Evolutionary conservation across 2,888 invertebrate genomes (phyloP).

Genomic region (Furcula furcula): DNA sequence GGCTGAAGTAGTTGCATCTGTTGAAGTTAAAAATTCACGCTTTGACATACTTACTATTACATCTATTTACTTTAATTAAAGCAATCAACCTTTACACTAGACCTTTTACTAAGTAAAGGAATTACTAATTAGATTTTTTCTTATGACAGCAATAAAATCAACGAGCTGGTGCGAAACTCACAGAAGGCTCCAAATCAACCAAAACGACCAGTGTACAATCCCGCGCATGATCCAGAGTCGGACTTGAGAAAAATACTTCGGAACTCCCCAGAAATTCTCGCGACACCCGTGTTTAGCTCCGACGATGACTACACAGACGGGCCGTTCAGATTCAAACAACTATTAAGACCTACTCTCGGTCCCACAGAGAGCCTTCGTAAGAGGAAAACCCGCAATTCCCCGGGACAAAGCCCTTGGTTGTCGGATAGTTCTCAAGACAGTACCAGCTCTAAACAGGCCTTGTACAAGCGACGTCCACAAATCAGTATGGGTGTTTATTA

Average conservation of each 20-base stretch:
- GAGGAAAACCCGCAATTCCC: conserved; percentile 77
- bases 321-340: conserved; percentile 85
- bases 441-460: conserved; percentile 59
- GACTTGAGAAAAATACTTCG: conserved; percentile 73
- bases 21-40: too few species aligned
- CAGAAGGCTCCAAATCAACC: conserved; percentile 60
- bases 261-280: conserved; percentile 72
- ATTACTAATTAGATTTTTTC: too few species aligned
- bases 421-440: conserved; percentile 76
- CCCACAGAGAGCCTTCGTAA: conserved; percentile 87
- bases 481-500: conserved; percentile 76
- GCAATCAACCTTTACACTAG: too few species aligned
- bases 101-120: too few species aligned
- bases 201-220: conserved; percentile 54
- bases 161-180: conserved; percentile 67
- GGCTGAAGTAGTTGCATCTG: too few species aligned
- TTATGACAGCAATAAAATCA: conserved; percentile 72
- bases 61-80: too few species aligned
- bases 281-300: conserved; percentile 68
- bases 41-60: too few species aligned
- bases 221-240: conserved; percentile 66
- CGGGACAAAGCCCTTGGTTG: conserved; percentile 72
- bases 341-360: conserved; percentile 84
- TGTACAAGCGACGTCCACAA: conserved; percentile 71
- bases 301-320: conserved; percentile 83